phyloP scores from a whole-genome alignment of 2,113 vertebrate species.

The Rhinoderma darwinii region DNA sequence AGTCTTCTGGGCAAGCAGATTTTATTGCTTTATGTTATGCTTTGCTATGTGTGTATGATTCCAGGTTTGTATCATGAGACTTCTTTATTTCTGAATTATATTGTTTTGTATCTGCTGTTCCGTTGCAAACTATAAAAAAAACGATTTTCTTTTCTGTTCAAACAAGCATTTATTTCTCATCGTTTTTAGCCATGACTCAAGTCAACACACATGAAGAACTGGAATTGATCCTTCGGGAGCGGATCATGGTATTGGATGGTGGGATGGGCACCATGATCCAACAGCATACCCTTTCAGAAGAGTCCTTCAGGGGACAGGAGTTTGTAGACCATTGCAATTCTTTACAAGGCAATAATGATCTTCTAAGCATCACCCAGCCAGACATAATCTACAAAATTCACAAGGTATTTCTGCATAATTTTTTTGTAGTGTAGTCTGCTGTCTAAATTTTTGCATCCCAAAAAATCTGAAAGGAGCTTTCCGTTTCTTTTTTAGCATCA shows the following conservation, averaged over 20 bases:
- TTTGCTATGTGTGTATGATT: no score
- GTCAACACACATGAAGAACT: slow-evolving; percentile 76
- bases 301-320: slow-evolving; percentile 85
- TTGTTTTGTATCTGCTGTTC: no score
- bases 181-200: slow-evolving; percentile 55
- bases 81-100: no score
- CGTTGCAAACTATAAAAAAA: background rate
- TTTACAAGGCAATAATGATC: slow-evolving; percentile 94
- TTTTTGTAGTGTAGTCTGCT: no score
- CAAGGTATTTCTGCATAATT: slow-evolving; percentile 79
- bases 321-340: slow-evolving; percentile 83
- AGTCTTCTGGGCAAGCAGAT: no score
- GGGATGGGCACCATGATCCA: slow-evolving; percentile 99
- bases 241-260: slow-evolving; percentile 93
- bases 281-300: slow-evolving; percentile 78
- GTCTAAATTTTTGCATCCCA: no score
- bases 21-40: background rate
- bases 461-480: no score
- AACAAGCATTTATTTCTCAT: background rate
- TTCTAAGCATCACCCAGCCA: slow-evolving; percentile 90
- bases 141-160: background rate
- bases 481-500: no score
- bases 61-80: no score
- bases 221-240: slow-evolving; percentile 76
- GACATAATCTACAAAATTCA: slow-evolving; percentile 88